phyloP scores from a whole-genome alignment of 1,140 invertebrate genomes.

The Parapsyche elsis region DNA sequence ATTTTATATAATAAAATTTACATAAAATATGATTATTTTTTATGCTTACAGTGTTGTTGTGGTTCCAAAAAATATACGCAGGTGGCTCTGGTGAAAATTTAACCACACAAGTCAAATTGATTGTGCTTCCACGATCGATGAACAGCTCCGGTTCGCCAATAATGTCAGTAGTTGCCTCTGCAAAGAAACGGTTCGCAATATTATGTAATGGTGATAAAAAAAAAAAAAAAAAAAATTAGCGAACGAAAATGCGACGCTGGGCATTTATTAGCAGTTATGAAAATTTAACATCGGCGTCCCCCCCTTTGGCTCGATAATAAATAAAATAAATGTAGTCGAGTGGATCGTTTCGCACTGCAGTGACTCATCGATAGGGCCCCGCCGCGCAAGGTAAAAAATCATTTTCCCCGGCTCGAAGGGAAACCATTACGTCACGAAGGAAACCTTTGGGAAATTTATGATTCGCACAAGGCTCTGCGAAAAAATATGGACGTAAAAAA shows the following conservation, averaged over 20 bases:
- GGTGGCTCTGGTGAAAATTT: slow-evolving; percentile 90
- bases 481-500: slow-evolving; percentile 8
- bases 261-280: slow-evolving; percentile 1
- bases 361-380: slow-evolving; percentile 20
- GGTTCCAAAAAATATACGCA: slow-evolving; percentile 93
- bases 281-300: background rate
- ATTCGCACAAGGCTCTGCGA: background rate
- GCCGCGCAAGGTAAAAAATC: slow-evolving; percentile 16
- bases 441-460: slow-evolving; percentile 40
- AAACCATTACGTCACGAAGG: slow-evolving; percentile 40
- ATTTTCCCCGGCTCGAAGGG: slow-evolving; percentile 20
- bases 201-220: background rate
- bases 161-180: slow-evolving; percentile 91
- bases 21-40: too few relatives aligned
- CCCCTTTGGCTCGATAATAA: background rate
- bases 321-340: background rate
- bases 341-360: slow-evolving; percentile 1
- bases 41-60: slow-evolving; percentile 83
- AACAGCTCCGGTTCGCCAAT: slow-evolving; percentile 89
- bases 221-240: background rate
- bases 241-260: background rate
- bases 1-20: too few relatives aligned
- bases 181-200: slow-evolving; percentile 59
- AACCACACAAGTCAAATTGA: slow-evolving; percentile 93
- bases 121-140: slow-evolving; percentile 90